Evolutionary conservation across 2,888 invertebrate genomes (phyloP), one percentile per base, ranked within the genome.

Genomic region (Cynaeus angustus): DNA sequence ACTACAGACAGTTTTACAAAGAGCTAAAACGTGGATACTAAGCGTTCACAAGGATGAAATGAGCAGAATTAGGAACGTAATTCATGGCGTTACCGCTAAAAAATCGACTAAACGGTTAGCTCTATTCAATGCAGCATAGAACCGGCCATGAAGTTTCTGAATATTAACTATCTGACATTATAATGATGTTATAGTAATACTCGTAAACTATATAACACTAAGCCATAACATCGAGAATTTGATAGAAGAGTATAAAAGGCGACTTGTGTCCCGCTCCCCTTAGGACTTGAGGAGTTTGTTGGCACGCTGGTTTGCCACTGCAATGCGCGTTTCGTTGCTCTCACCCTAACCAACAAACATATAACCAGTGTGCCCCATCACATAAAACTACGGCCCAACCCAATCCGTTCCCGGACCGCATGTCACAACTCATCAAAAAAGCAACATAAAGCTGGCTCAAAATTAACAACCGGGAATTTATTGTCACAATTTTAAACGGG

Each of bases 261-360:
- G 82, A 79, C 80, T 80, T 76, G 80, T 78, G 73, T 77, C 75
- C 75, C 77, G 72, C 78, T 81, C 79, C 75, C 76, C 80, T 85
- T 85, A 85, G 80, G 85, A 94, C 91, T 96, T 96, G 87, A 97
- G 93, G 85, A 98, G 93, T 89, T 97, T 97, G 89, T 95, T 95
- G 86, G 98, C 97, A 84, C 97, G 92, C 89, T 97, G 95, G 89
- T 98, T 98, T 84, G 98, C 98, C 86, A 95, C 94, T 85, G 93
- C 93, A 90, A 98, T 97, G 89, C 97, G 94, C 83, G 94, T 93
- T 90, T 97, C 95, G 89, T 98, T 98, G 83, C 97, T 95, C 88
- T 94, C 93, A 80, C 93, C 94, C 92, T 92, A 89, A 81, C 81
- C 82, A 84, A 83, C 80, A 83, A 75, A 83, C 77, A 82, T 75